These are phyloP conservation scores for Gymnoscelis rufifasciata DNA, from an alignment of 2,888 invertebrate species.

Conservation along the genomic window DNA sequence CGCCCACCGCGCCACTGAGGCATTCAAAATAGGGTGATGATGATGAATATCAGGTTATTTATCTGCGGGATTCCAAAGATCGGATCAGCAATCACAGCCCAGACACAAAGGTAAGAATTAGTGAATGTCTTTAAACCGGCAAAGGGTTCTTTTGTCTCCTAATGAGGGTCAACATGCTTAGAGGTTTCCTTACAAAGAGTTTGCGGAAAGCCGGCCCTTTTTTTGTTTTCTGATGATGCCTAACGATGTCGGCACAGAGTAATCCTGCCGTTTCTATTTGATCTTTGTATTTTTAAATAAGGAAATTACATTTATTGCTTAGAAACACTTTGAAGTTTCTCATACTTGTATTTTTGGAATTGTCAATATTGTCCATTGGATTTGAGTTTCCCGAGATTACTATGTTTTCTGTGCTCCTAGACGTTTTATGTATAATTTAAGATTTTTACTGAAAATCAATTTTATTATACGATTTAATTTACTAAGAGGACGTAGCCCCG, in stretches of 20 bases:
- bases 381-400: no score
- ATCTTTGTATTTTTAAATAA: not conserved
- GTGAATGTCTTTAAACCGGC: constrained; percentile 42
- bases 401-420: no score
- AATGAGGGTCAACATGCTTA: constrained; percentile 49
- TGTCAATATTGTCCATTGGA: no score
- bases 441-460: no score
- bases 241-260: constrained; percentile 25
- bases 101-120: constrained; percentile 40
- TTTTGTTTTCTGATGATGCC: constrained; percentile 29
- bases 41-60: no score
- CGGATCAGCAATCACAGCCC: constrained; percentile 37
- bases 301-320: not conserved
- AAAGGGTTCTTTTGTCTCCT: constrained; percentile 46
- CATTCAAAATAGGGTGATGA: no score
- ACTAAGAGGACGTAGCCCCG: no score
- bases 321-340: no score
- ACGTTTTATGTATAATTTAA: no score
- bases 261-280: not conserved
- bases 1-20: no score
- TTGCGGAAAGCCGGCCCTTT: constrained; percentile 27
- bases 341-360: no score
- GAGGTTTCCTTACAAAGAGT: constrained; percentile 43
- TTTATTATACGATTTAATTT: no score
- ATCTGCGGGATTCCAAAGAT: constrained; percentile 11